A percentile compares a stretch with the other conserved stretches of the same genome.
Evolutionary conservation across 2,888 invertebrate genomes (phyloP).

Genomic region (Heliconius cydno): DNA sequence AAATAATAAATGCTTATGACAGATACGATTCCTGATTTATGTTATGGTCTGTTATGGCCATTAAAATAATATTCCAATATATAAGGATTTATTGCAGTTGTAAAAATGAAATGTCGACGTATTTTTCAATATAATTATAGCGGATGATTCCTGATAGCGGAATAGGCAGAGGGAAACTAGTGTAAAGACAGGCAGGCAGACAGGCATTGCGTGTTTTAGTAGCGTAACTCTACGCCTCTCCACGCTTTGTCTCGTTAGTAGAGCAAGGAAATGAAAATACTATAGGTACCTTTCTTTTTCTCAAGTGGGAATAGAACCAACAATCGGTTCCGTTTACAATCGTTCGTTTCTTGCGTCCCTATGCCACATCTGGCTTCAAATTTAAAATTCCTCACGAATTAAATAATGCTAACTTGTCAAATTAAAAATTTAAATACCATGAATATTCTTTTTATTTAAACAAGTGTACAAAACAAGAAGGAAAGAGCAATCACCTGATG

Average conservation of each 20-base stretch:
- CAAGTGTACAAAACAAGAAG: no score
- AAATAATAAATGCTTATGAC: slow-evolving; percentile 53
- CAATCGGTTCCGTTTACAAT: neutral
- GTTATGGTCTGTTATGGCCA: slow-evolving; percentile 11
- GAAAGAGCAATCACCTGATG: no score
- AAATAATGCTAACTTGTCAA: no score
- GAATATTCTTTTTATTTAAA: no score
- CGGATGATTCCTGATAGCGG: neutral
- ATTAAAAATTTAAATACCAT: no score
- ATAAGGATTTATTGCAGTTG: slow-evolving; percentile 9
- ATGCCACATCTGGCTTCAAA: neutral
- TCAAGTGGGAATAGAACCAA: no score
- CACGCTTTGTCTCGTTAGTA: neutral
- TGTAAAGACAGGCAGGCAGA: no score
- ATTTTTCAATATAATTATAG: neutral
- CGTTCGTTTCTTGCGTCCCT: neutral
- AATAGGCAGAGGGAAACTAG: neutral
- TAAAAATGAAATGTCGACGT: neutral
- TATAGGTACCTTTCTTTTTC: neutral
- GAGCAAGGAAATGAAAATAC: neutral
- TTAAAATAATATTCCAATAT: slow-evolving; percentile 28
- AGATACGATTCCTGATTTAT: slow-evolving; percentile 50
- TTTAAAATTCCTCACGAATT: no score
- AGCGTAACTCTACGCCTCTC: no score
- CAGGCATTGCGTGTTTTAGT: neutral